Conservation (phyloP, 2,113 vertebrate genomes). For the Mixornis gularis region DNA sequence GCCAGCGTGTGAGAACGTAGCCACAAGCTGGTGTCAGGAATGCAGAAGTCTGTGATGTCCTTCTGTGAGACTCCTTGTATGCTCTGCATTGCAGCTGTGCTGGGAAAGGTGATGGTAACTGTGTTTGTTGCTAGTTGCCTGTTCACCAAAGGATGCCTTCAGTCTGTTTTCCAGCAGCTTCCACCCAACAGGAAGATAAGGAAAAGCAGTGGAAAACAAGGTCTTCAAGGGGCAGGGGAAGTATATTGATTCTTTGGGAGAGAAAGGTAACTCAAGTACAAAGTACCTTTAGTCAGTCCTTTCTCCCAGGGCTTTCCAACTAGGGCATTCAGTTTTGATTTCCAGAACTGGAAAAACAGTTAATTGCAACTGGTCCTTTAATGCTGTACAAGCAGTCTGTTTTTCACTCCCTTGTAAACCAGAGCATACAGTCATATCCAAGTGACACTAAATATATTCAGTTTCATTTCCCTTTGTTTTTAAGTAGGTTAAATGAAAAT, state of each 20-base stretch:
- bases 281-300: neutral
- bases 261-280: neutral
- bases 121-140: neutral
- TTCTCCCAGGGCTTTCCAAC: neutral
- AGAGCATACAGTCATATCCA: neutral
- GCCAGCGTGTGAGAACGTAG: rapidly evolving
- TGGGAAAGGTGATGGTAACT: neutral
- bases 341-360: neutral
- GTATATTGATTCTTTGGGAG: neutral
- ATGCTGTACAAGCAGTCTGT: neutral
- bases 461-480: slow-evolving; percentile 39
- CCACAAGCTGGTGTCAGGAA: neutral
- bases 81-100: neutral
- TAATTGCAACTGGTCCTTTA: neutral
- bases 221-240: neutral
- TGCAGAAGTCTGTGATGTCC: neutral
- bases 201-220: neutral
- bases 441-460: neutral
- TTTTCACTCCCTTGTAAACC: neutral
- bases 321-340: neutral
- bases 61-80: neutral
- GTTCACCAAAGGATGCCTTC: neutral
- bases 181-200: neutral
- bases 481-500: slow-evolving; percentile 52
- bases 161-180: neutral